phyloP scores from a whole-genome alignment of 2,888 invertebrate species.

The Drosophila mercatorum region DNA sequence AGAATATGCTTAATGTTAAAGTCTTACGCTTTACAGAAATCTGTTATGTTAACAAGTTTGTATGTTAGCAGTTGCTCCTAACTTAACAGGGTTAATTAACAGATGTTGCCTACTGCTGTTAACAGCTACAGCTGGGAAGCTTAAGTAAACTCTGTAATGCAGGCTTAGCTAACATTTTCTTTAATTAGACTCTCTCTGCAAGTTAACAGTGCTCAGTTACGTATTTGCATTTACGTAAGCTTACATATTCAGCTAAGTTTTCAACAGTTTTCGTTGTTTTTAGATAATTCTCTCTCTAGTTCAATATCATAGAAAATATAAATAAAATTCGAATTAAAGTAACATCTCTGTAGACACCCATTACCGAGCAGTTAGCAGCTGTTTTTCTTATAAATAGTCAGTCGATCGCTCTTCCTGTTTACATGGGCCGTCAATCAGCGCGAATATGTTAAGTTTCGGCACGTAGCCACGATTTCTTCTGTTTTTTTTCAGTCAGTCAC shows the following conservation, averaged over 20 bases:
- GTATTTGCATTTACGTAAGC: too few species aligned
- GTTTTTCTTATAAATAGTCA: conserved; percentile 16
- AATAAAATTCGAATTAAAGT: conserved; percentile 7
- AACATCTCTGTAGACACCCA: not conserved
- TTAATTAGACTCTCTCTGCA: not conserved
- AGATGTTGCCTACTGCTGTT: not conserved
- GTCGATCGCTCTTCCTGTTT: conserved; percentile 19
- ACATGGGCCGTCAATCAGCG: conserved; percentile 52
- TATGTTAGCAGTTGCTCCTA: not conserved
- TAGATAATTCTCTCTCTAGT: not conserved
- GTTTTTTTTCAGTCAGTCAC: conserved; percentile 23
- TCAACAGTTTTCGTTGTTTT: not conserved
- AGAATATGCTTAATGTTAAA: not conserved
- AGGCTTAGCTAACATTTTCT: not conserved
- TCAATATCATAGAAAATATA: not conserved
- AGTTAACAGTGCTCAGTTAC: too few species aligned
- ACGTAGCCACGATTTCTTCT: conserved; percentile 35
- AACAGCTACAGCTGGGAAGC: not conserved
- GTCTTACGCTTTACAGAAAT: too few species aligned
- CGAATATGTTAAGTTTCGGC: conserved; percentile 50
- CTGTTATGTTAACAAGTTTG: too few species aligned
- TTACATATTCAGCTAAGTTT: not conserved
- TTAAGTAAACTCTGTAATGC: not conserved
- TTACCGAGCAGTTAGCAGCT: conserved; percentile 24
- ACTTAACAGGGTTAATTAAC: not conserved